Conservation (phyloP, 2,888 invertebrate species). For the Deilephila porcellus region DNA sequence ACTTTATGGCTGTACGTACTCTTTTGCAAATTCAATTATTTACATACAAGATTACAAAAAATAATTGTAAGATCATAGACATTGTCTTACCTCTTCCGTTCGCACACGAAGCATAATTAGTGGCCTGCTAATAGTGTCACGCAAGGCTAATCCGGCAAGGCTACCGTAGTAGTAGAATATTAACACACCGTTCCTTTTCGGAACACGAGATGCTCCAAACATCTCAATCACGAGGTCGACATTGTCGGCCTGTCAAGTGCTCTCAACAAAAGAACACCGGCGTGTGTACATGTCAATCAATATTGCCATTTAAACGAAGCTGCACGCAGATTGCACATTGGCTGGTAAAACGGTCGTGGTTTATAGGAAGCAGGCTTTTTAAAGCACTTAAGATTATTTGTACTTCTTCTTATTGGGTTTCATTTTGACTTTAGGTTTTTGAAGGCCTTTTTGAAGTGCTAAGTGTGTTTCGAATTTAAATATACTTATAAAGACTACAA, state of each 20-base stretch:
- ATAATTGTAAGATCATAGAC: not conserved
- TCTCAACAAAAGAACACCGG: conserved; percentile 5
- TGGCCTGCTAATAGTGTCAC: not conserved
- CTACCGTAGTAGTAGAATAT: conserved; percentile 13
- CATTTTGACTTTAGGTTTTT: not conserved
- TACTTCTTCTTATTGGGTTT: not conserved
- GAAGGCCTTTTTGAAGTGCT: not conserved
- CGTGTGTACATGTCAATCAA: conserved; percentile 19
- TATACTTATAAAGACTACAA: not conserved
- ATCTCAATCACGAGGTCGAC: conserved; percentile 23
- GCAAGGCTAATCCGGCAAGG: conserved; percentile 21
- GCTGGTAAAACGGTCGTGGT: not conserved
- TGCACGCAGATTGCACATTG: conserved; percentile 10
- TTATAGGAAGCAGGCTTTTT: not conserved
- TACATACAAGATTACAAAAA: not conserved
- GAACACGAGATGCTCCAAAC: conserved; percentile 10
- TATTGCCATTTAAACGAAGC: conserved; percentile 16
- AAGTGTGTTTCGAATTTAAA: not conserved
- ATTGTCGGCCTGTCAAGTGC: conserved; percentile 13
- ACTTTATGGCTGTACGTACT: too few species aligned
- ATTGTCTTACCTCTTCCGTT: not conserved
- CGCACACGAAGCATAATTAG: not conserved
- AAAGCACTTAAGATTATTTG: not conserved
- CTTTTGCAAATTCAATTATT: not conserved
- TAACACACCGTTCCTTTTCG: not conserved